Evolutionary conservation across 2,797 vertebrate genomes (phyloP).

Genomic region (Perodicticus potto): DNA sequence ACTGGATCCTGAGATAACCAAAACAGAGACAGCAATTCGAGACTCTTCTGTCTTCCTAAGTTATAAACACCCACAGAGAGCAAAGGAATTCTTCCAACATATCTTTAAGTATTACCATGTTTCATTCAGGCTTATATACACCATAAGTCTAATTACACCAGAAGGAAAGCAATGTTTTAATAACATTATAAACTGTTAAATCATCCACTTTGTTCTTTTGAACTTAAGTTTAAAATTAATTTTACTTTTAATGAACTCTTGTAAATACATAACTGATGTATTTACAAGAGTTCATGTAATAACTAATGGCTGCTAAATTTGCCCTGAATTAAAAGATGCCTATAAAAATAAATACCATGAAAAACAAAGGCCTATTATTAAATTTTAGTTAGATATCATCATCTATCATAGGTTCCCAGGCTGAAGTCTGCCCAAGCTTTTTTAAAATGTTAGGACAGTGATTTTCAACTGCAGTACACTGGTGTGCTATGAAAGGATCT

Average conservation of each 20-base stretch:
- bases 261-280: neutral
- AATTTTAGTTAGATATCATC: constrained; percentile 1
- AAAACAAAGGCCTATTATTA: constrained; percentile 13
- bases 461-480: no score
- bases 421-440: neutral
- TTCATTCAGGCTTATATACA: neutral
- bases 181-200: neutral
- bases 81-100: neutral
- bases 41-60: neutral
- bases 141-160: neutral
- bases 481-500: no score
- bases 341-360: neutral
- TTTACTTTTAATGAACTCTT: constrained; percentile 46
- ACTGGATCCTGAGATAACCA: neutral
- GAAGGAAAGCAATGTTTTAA: neutral
- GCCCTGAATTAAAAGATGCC: neutral
- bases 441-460: no score
- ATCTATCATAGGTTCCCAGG: neutral
- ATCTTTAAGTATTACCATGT: neutral
- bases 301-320: no score
- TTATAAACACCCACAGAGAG: neutral
- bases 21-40: neutral
- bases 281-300: no score
- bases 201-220: neutral
- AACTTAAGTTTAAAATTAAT: constrained; percentile 37